These are phyloP conservation scores for Numenius phaeopus DNA, from an alignment of 2,797 vertebrate species.

Conservation along the genomic window DNA sequence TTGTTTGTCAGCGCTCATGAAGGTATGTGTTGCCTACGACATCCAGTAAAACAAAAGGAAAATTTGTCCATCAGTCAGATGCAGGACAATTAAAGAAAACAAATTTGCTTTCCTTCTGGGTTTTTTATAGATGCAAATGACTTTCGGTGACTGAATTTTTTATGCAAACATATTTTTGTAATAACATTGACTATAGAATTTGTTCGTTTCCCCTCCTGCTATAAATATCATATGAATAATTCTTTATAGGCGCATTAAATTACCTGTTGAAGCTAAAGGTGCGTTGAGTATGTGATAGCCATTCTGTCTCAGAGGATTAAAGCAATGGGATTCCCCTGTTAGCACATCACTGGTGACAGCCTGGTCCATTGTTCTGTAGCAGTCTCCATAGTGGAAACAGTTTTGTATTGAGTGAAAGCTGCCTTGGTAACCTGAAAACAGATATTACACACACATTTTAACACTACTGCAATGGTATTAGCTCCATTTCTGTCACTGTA, in stretches of 20 bases:
- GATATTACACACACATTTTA: slow-evolving; percentile 45
- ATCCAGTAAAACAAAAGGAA: neutral
- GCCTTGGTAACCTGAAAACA: slow-evolving; percentile 92
- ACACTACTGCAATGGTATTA: neutral
- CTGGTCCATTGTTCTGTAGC: slow-evolving; percentile 90
- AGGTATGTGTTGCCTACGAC: neutral
- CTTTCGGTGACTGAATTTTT: neutral
- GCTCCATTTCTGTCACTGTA: neutral
- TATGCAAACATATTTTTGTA: neutral
- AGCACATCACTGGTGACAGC: slow-evolving; percentile 82
- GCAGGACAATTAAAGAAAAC: neutral
- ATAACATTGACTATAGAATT: neutral
- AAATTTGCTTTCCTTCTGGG: neutral
- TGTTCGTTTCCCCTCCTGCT: neutral
- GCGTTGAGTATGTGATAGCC: slow-evolving; percentile 88
- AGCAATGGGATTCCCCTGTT: slow-evolving; percentile 86
- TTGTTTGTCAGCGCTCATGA: neutral
- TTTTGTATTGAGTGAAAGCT: slow-evolving; percentile 92
- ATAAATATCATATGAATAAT: neutral
- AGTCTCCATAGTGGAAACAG: slow-evolving; percentile 94
- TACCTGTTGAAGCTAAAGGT: slow-evolving; percentile 86
- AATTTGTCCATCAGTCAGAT: neutral
- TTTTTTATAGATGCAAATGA: neutral
- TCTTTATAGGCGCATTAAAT: slow-evolving; percentile 33
- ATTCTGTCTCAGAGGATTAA: slow-evolving; percentile 88